Evolutionary conservation across 2,888 invertebrate species (phyloP), one percentile per base, ranked within the genome.

Genomic region (Caenorhabditis plicata): DNA sequence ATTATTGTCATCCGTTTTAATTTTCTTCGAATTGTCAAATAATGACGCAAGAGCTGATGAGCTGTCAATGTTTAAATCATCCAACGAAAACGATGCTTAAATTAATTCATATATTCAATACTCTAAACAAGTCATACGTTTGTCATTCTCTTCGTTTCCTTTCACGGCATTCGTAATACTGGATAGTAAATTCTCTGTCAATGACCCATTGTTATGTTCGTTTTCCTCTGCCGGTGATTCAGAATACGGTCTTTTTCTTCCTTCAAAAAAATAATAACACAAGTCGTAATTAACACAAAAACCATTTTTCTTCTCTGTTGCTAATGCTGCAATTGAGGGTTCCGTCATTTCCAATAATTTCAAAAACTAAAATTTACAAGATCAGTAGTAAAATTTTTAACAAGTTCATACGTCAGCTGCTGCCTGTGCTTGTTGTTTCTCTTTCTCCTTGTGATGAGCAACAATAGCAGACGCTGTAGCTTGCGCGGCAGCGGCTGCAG

Each of bases 71-170:
- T 55, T 48, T 41, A 61, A 44, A 22, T 61, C 61, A 25, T 61
- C 61, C n/a, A 61, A 31, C 0, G 50, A 49, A 38, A 61, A 55
- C 2, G 50, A 20, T 11, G 55, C 55, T 61, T 45, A 36, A 58
- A 58, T 25, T 20, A 8, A 9, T 8, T 15, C 19, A 15, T 29
- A 5, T 26, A 17, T n/a, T 38, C 7, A 29, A 41, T 25, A 26
- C 15, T 19, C 7, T 15, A 19, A 36, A 38, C n/a, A 31, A 40
- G 32, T 44, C 47, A 47, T 17, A 47, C 55, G 52, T 20, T 55
- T 35, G 44, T 55, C 61, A 26, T 55, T 55, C 20, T 62, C 54
- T 43, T 62, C 55, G 23, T 62, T 55, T 27, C 56, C 55, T n/a
- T 39, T 45, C 11, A 15, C 23, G 15, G 26, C 17, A 9, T 36